A percentile compares a stretch with the other conserved stretches of the same genome.
Conservation (phyloP, 2,113 vertebrate species). For the Perca fluviatilis region DNA sequence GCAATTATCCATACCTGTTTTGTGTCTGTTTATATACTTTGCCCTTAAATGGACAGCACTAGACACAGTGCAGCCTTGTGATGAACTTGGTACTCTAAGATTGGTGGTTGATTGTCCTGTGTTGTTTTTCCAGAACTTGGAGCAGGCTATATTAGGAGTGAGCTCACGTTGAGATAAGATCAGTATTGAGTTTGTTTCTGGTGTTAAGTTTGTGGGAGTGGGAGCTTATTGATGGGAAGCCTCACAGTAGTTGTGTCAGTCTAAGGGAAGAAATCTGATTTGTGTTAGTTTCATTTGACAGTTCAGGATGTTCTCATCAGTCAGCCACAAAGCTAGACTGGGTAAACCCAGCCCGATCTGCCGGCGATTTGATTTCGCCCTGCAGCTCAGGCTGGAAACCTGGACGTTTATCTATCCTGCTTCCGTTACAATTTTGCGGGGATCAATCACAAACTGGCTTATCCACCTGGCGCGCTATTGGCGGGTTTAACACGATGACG, state of each 20-base stretch:
- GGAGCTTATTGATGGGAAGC: conserved; percentile 12
- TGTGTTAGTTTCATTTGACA: background rate
- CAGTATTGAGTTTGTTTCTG: conserved; percentile 30
- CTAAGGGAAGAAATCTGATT: background rate
- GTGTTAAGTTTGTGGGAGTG: conserved; percentile 29
- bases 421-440: too few relatives aligned
- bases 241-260: background rate
- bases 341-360: too few relatives aligned
- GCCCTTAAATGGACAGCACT: conserved; percentile 58
- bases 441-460: too few relatives aligned
- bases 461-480: too few relatives aligned
- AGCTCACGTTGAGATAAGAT: conserved; percentile 48
- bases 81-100: conserved; percentile 35
- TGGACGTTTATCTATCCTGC: too few relatives aligned
- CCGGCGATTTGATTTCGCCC: too few relatives aligned
- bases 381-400: too few relatives aligned
- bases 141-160: conserved; percentile 64
- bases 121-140: conserved; percentile 21
- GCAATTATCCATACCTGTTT: background rate
- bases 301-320: background rate
- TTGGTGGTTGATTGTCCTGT: conserved; percentile 20
- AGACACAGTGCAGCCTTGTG: conserved; percentile 8
- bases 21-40: conserved; percentile 35
- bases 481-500: too few relatives aligned
- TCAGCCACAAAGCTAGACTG: background rate